Base-by-base conservation (phyloP, 1,140 invertebrate species). In the Bombus pascuorum region DNA sequence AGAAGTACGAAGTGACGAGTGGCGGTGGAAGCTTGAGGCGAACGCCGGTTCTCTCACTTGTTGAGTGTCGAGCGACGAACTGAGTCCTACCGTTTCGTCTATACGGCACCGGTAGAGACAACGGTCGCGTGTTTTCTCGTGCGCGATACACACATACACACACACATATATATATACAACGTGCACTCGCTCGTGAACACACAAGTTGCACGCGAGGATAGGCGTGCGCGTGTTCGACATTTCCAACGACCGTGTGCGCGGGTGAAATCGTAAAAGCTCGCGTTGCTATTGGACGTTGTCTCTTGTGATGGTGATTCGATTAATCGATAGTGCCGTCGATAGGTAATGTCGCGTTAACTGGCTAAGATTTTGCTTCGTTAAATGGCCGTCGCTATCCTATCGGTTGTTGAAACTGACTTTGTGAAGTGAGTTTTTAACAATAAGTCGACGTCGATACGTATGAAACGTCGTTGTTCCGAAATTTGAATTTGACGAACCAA, bases 21-120 rank as follows among this genome's bases (percentile, higher is more conserved):
- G 83, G 87, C 85, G 78, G 84, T 76, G 72, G 80, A 73, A 71
- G 78, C 74, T 75, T 77, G 88, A 82, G 81, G 77, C 81, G 86
- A 90, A 91, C 86, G 88, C 88, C 88, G 89, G 85, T 89, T 86
- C 88, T 91, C 93, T 94, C 94, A 94, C 94, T 95, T 95, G 94
- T 95, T 95, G 94, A 94, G 94, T 91, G 94, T 93, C 93, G 91
- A 87, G 92, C 92, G 90, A 90, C 86, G 88, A 90, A 86, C 88
- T 59, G 85, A 86, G 86, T 83, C 82, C 59, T 78, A 77, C 72
- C 87, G 85, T 81, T 86, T 86, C 80, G 87, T 72, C 70, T 57
- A 28, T 32, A 34, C 81, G 42, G 71, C 71, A 85, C 71, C 83
- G 84, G 79, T 73, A 75, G 85, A 76, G 65, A 39, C 47, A 70